Base-by-base conservation (phyloP, 92 coral and sea anemone species). In the Muricea muricata region DNA sequence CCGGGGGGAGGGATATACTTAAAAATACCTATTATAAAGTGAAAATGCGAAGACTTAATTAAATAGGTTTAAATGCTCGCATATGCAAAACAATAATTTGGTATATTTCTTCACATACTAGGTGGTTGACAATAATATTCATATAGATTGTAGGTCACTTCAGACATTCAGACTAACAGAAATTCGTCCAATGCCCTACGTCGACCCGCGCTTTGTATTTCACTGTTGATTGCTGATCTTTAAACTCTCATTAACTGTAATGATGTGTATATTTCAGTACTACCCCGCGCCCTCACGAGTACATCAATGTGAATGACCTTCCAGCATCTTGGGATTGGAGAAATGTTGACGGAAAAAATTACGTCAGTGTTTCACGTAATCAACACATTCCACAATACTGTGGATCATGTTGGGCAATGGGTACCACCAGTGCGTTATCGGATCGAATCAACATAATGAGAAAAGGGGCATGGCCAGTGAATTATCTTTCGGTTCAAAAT, bases 341-440 rank as follows among this genome's bases (percentile, higher is more conserved):
- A 50, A 79, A 91, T 80, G 80, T 89, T 9, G 84, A 88, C 79
- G 94, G 91, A 12, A 85, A 81, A 9, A 37, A 37, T 9, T 37
- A 37, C 42, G 42, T 37, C 5, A 37, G 42, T 37, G 42, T 37
- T 4, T 4, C 98, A 32, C 94, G 99, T 20, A 97, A 97, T 78
- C 99, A 97, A 63, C 99, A 97, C 73, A 92, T 96, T 35, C 99
- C 99, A 74, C 99, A 93, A 81, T 97, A 97, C 50, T 97, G 99
- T 74, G 99, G 99, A 39, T 97, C 99, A 0, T 97, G 99, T 58
- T 97, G 99, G 99, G 99, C 99, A 18, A 88, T 87, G 79, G 99
- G 99, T 5, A 97, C 97, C 7, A 97, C 99, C 29, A 97, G 99
- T 83, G 97, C 99, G 14, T 58, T 97, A 85, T 90, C 99, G 10